phyloP scores from a whole-genome alignment of 2,113 vertebrate genomes.

The Sapajus apella region DNA sequence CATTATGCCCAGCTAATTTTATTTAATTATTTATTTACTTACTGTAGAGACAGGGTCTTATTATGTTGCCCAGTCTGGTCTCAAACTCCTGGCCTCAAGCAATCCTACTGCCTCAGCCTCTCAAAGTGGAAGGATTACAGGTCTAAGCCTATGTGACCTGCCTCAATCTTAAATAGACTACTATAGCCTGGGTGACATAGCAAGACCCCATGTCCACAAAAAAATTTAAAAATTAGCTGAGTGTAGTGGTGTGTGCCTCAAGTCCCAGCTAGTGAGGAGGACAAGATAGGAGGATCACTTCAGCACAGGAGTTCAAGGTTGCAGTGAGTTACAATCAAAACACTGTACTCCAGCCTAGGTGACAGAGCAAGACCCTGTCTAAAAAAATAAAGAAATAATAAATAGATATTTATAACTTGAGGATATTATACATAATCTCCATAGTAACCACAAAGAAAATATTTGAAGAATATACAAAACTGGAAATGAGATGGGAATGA shows the following conservation, averaged over 20 bases:
- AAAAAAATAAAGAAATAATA: not conserved
- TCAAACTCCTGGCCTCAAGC: too few species aligned
- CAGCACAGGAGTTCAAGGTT: not conserved
- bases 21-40: too few species aligned
- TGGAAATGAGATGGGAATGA: slow-evolving; percentile 1
- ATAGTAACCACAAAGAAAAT: not conserved
- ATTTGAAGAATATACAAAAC: not conserved
- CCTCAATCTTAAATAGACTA: too few species aligned
- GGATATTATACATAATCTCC: not conserved
- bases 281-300: not conserved
- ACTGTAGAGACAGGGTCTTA: too few species aligned
- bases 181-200: not conserved
- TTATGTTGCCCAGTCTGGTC: too few species aligned
- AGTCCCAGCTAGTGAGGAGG: not conserved
- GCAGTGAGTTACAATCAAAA: not conserved
- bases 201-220: not conserved
- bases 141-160: too few species aligned
- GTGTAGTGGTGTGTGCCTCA: not conserved
- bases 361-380: not conserved
- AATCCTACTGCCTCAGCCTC: too few species aligned
- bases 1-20: too few species aligned
- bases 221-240: not conserved
- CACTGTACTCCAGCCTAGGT: not conserved
- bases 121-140: too few species aligned
- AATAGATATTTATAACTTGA: not conserved